A percentile compares a stretch with the other conserved stretches of the same genome.
Conservation (phyloP, 1,140 invertebrate genomes). For the Drosophila eugracilis region DNA sequence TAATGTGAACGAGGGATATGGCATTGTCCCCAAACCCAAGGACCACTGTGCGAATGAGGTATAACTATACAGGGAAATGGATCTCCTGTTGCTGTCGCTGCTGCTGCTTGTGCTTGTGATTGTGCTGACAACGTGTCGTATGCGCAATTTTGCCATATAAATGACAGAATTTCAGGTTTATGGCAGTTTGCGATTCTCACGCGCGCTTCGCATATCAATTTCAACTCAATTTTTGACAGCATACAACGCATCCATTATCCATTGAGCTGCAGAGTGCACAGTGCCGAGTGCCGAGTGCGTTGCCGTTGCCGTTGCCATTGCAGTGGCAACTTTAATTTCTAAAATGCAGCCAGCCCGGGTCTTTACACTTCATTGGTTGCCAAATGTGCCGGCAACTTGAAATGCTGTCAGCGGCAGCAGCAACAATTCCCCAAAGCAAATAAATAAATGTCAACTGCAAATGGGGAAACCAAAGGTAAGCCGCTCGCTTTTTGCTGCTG, state of each 20-base stretch:
- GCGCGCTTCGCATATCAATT: slow-evolving; percentile 75
- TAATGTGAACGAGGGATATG: neutral
- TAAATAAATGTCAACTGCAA: slow-evolving; percentile 78
- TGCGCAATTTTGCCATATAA: slow-evolving; percentile 76
- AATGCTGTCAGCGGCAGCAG: slow-evolving; percentile 65
- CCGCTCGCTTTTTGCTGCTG: slow-evolving; percentile 31
- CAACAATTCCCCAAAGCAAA: slow-evolving; percentile 76
- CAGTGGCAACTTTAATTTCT: slow-evolving; percentile 43
- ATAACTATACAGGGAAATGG: slow-evolving; percentile 10
- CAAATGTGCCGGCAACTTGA: slow-evolving; percentile 66
- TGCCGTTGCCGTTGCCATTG: slow-evolving; percentile 10
- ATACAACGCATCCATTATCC: slow-evolving; percentile 56
- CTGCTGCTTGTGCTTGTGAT: no score
- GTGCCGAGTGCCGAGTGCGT: neutral
- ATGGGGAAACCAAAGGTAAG: slow-evolving; percentile 55
- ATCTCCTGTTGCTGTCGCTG: slow-evolving; percentile 28
- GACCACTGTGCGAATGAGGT: slow-evolving; percentile 23
- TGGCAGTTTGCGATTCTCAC: slow-evolving; percentile 61
- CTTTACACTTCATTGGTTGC: slow-evolving; percentile 74
- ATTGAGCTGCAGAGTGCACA: slow-evolving; percentile 24
- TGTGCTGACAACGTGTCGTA: slow-evolving; percentile 65
- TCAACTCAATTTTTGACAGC: slow-evolving; percentile 78
- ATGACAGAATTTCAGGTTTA: slow-evolving; percentile 73
- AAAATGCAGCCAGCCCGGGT: slow-evolving; percentile 61
- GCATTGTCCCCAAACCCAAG: no score